Evolutionary conservation across 1,140 invertebrate genomes (phyloP), one percentile per base, ranked within the genome.

Genomic region (Dendroctonus valens): DNA sequence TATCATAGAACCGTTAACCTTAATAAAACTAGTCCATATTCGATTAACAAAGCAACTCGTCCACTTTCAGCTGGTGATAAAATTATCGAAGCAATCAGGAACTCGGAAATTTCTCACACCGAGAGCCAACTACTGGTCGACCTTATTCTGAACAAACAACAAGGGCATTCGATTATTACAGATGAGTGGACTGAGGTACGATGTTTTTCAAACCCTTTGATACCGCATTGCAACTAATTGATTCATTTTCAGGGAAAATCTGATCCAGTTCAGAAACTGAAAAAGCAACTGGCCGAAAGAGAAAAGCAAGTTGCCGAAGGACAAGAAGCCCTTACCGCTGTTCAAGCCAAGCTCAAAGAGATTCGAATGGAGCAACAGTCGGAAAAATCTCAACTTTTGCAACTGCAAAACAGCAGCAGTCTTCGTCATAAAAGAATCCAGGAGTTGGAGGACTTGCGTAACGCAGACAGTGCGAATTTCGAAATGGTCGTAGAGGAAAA

Each of bases 61-160:
- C 67, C 69, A 70, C 70, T 51, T 70, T 40, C 59, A 86, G 86
- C 83, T 46, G 82, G 78, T 59, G 85, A 86, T 71, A 86, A 83
- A 38, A 81, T 71, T 3, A 69, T 91, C 67, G 84, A 87, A 37
- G 82, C 91, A 6, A 85, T 95, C 8, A 86, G 89, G 69, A 88
- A 89, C 70, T 88, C 91, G 57, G 86, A 91, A 63, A 81, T 96
- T 0, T 92, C 89, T 69, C 88, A 91, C 63, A 87, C 85, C 50
- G 93, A 96, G 78, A 89, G 94, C 66, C 93, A 96, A 81, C 88
- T 89, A 66, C 82, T 96, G 8, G 94, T 94, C 73, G 92, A 96
- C 77, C 86, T 91, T 60, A 81, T 96, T 51, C 80, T 96, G 39
- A 93, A 94, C 78, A 93, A 93, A 74, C 90, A 92, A 76, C 86